These are phyloP conservation scores for Phataginus tricuspis DNA, from an alignment of 2,797 vertebrate species.

Conservation along the genomic window DNA sequence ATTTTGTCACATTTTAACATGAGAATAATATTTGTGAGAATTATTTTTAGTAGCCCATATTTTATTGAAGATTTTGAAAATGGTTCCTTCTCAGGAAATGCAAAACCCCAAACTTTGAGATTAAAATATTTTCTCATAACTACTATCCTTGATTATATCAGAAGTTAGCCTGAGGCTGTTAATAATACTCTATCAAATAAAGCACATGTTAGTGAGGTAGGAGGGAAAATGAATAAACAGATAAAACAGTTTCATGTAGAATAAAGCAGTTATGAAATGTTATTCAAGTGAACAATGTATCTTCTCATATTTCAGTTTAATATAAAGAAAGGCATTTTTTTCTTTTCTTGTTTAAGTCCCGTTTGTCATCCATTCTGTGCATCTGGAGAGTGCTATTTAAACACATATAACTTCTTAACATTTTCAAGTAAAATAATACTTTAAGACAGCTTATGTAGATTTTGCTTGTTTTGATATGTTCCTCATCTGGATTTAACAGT, in stretches of 20 bases:
- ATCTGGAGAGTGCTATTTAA: not conserved
- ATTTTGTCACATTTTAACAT: not conserved
- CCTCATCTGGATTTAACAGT: not conserved
- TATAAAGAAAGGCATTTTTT: not conserved
- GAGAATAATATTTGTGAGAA: not conserved
- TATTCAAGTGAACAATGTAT: not conserved
- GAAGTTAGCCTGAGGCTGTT: not conserved
- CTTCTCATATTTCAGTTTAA: not conserved
- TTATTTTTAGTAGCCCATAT: not conserved
- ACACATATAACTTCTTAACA: not conserved
- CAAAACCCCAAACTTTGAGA: not conserved
- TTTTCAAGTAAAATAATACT: not conserved
- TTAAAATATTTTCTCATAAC: conserved; percentile 14
- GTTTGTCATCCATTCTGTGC: not conserved
- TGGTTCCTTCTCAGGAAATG: not conserved
- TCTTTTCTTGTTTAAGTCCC: not conserved
- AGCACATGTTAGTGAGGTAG: not conserved
- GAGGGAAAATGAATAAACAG: not conserved
- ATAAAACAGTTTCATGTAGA: not conserved
- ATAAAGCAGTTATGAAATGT: not conserved
- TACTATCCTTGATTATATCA: not conserved
- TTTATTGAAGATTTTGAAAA: conserved; percentile 39
- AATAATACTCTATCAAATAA: not conserved
- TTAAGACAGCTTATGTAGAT: not conserved
- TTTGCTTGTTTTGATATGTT: conserved; percentile 18